Base-by-base conservation (phyloP, 2,113 vertebrate genomes). In the Dipodomys ordii region DNA sequence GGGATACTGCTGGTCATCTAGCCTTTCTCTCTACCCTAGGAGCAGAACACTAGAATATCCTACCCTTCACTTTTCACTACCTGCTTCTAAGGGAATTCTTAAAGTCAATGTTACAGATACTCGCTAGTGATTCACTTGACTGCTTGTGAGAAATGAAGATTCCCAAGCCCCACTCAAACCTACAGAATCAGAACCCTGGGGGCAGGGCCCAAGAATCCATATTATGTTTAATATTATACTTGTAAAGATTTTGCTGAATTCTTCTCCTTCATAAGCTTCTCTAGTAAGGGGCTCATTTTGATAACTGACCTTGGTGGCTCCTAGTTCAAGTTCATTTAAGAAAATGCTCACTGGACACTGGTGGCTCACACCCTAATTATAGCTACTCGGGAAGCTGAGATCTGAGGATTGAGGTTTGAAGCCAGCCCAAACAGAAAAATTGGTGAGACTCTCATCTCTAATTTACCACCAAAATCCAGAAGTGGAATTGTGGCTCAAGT, bases 121-220 rank as follows among this genome's bases (percentile, higher is more conserved):
- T 62, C 44, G 64, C 28, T 87, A 30, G 78, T 71, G 73, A 83
- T 67, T 87, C 85, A 32, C 81, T 67, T 94, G 71, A 77, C n/a
- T 93, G 39, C 69, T 76, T 19, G 8, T 65, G 87, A 71, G 62
- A 93, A 95, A 85, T 81, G 46, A 79, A 91, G 80, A 94, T 30
- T 62, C 71, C 80, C 7, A 12, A 71, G 27, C 86, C 71, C 87
- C 89, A 81, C 25, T 44, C 57, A 69, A 62, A 68, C 28, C 2
- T 5, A 53, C 25, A 76, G 79, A 95, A 88, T 88, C 87, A 80
- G 78, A 83, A 94, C 72, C 49, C 60, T n/a, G 15, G 85, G 65
- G 35, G 44, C 25, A 13, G n/a, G 23, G 28, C 82, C 32, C 32
- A 46, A 53, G n/a, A 95, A 88, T 91, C 65, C 71, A 68, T 73